A percentile compares a stretch with the other conserved stretches of the same genome.
Evolutionary conservation across 2,888 invertebrate species (phyloP).

Genomic region (Polymixis lichenea): DNA sequence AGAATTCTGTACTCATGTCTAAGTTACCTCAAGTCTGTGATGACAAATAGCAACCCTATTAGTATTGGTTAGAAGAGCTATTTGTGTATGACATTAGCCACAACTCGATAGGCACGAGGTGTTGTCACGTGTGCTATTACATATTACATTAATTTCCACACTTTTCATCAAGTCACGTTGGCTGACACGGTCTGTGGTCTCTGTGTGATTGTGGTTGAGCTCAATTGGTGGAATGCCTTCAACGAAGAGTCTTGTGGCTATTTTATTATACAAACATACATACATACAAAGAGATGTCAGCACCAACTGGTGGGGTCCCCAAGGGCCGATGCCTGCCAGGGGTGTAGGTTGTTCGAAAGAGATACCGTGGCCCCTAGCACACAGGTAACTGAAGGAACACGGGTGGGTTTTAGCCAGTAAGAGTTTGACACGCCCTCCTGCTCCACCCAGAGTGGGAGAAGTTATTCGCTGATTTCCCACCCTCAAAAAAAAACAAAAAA

Average conservation of each 20-base stretch:
- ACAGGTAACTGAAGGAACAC: no score
- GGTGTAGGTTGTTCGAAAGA: no score
- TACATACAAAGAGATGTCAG: no score
- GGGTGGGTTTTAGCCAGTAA: no score
- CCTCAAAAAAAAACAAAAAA: no score
- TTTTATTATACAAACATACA: background rate
- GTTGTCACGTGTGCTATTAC: constrained; percentile 43
- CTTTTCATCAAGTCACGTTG: constrained; percentile 43
- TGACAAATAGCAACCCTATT: constrained; percentile 20
- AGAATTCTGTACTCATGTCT: background rate
- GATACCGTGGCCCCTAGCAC: no score
- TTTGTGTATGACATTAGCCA: constrained; percentile 39
- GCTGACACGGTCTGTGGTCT: constrained; percentile 17
- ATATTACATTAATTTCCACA: constrained; percentile 16
- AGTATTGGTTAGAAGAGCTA: constrained; percentile 31
- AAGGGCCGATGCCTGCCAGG: no score
- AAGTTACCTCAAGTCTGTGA: background rate
- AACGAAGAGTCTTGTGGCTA: background rate
- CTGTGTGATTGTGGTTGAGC: background rate
- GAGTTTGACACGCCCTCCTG: no score
- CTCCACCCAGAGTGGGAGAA: no score
- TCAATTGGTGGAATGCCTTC: background rate
- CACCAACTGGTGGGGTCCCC: no score
- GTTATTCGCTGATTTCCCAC: no score
- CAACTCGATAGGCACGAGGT: constrained; percentile 49